Base-by-base conservation (phyloP, 2,888 invertebrate genomes). In the Resseliella maxima region DNA sequence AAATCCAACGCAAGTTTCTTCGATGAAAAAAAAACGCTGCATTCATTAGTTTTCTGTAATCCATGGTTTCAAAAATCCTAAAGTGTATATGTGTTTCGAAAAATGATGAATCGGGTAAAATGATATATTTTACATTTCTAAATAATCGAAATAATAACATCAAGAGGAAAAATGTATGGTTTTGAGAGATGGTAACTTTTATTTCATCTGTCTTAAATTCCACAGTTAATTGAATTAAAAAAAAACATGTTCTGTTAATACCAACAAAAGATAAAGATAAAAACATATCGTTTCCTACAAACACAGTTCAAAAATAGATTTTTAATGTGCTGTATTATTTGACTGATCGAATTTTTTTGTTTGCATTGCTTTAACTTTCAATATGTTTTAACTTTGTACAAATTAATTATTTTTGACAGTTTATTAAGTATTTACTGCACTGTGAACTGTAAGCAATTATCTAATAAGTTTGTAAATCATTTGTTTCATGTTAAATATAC, bases 111-210 rank as follows among this genome's bases (percentile, higher is more conserved):
- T n/a, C n/a, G n/a, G n/a, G n/a, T n/a, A n/a, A n/a, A n/a, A n/a
- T n/a, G n/a, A n/a, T n/a, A n/a, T n/a, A n/a, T n/a, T n/a, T n/a
- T n/a, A n/a, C n/a, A n/a, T n/a, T n/a, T n/a, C 41, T 41, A 12
- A 41, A 41, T 41, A 41, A 41, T 5, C 6, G 12, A n/a, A 59
- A 24, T 59, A 59, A 59, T 59, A 59, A 59, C n/a, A 59, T 59
- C 59, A 59, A 59, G 24, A 24, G 59, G 24, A n/a, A 59, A 59
- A 24, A 18, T 12, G 24, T 6, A 24, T 59, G 59, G 59, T 59
- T 59, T 59, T 59, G 59, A 72, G 27, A 72, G 72, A 72, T 72
- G 72, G 72, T 72, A 72, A 72, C 72, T 72, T 72, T 72, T 72
- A 59, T 24, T 59, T 24, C 12, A 72, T 72, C 5, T 72, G 72